Evolutionary conservation across 1,140 invertebrate species (phyloP), one percentile per base, ranked within the genome.

Genomic region (Drosophila kurseongensis): DNA sequence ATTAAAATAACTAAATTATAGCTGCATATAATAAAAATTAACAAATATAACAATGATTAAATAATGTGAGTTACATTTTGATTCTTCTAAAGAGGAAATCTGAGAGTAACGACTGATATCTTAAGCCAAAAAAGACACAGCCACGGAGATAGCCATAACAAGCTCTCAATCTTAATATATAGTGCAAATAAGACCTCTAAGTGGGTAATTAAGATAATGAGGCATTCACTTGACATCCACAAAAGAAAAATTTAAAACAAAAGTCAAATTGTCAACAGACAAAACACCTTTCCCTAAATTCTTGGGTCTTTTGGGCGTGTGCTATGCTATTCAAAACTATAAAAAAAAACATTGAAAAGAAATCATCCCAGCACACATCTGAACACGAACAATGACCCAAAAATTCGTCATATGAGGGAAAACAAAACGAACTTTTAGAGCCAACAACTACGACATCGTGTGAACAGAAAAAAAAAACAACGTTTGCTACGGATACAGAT

Each of bases 191-290:
- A 42, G 32, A 66, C 29, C 38, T 35, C 10, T 44, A 38, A 66
- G 48, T 44, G 65, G 45, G 38, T 23, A 42, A 63, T 67, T 51
- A 63, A 67, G 47, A 44, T 44, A 32, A 68, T 52, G 65, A 62
- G 65, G 16, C 67, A 54, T 73, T 60, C 55, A 44, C 66, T 73
- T 45, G 67, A 72, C 41, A 73, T 47, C 18, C 36, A 18, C n/a
- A 18, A 14, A 12, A 36, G 10, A 18, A 42, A 67, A 36, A 68
- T 42, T 65, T 65, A 51, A 57, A 65, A 51, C 71, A 75, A 27
- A 44, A 75, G 38, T 57, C 41, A 66, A 63, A 71, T 73, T 59
- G 67, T 73, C 67, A 73, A 71, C 45, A 60, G 45, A 42, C 66
- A 40, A 62, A 23, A 32, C 16, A 45, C 36, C 58, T 50, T 60